Evolutionary conservation across 2,113 vertebrate genomes (phyloP).

Genomic region (Amphilophus citrinellus): DNA sequence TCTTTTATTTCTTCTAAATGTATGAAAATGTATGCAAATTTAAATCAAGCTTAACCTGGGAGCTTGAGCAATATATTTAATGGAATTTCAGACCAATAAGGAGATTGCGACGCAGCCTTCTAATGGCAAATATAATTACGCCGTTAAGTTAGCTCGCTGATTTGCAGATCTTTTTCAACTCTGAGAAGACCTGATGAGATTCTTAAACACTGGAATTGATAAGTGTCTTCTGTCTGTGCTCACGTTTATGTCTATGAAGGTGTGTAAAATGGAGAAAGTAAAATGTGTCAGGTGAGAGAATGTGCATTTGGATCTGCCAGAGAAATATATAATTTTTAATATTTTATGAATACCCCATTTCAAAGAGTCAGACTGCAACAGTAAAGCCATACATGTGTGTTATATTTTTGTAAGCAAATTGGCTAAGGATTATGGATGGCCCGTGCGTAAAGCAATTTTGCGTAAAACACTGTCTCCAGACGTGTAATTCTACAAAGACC

Average conservation of each 20-base stretch:
- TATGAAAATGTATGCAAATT: slow-evolving; percentile 99
- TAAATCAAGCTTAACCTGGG: slow-evolving; percentile 99
- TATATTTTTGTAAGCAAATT: slow-evolving; percentile 8
- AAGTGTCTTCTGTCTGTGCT: slow-evolving; percentile 23
- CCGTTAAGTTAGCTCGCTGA: slow-evolving; percentile 85
- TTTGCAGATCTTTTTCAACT: slow-evolving; percentile 80
- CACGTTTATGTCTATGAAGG: background rate
- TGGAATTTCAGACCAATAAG: slow-evolving; percentile 98
- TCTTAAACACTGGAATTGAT: slow-evolving; percentile 55
- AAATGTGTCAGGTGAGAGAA: background rate
- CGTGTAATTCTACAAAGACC: slow-evolving; percentile 50
- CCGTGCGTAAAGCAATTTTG: slow-evolving; percentile 42
- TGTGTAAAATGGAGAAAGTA: slow-evolving; percentile 4
- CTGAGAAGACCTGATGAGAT: slow-evolving; percentile 69
- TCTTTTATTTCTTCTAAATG: slow-evolving; percentile 99
- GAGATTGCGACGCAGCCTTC: slow-evolving; percentile 83
- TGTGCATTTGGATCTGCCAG: background rate
- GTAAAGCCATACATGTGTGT: background rate
- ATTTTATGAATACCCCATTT: background rate
- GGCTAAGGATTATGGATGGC: background rate
- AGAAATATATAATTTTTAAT: background rate
- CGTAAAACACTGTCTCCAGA: slow-evolving; percentile 25
- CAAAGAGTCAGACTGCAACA: background rate
- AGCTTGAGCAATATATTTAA: slow-evolving; percentile 96
- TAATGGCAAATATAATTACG: slow-evolving; percentile 93